Evolutionary conservation across 2,113 vertebrate genomes (phyloP).

Genomic region (Rattus rattus): DNA sequence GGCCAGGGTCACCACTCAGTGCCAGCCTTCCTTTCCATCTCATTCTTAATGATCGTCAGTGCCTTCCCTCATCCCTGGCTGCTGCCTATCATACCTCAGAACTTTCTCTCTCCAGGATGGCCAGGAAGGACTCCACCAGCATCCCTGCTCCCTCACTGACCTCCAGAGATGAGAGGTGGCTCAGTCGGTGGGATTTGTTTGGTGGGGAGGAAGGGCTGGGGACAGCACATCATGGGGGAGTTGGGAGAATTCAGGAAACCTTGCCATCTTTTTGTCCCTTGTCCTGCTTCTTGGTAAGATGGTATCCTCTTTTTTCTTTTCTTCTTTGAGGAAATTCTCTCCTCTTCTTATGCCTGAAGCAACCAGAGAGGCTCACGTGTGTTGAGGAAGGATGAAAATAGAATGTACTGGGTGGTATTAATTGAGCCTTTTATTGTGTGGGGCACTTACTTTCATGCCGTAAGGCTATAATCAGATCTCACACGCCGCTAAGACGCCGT

Average conservation of each 20-base stretch:
- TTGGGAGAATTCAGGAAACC: not conserved
- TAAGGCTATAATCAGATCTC: not conserved
- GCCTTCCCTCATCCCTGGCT: not conserved
- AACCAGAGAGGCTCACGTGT: accelerated
- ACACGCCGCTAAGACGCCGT: not conserved
- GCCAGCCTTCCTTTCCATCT: not conserved
- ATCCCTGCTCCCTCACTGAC: not conserved
- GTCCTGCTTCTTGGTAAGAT: not conserved
- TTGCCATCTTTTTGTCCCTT: accelerated
- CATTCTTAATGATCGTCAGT: accelerated
- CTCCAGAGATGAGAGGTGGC: not conserved
- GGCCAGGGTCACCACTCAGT: accelerated
- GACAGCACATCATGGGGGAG: not conserved
- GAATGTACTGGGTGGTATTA: not conserved
- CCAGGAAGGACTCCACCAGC: accelerated
- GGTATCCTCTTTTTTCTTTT: not conserved
- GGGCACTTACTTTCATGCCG: not conserved
- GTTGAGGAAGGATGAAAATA: not conserved
- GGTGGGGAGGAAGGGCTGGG: not conserved
- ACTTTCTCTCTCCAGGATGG: not conserved
- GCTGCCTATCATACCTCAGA: accelerated
- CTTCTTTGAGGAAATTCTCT: not conserved
- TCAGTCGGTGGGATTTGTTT: not conserved
- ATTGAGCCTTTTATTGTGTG: not conserved
- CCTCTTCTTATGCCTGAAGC: accelerated